Evolutionary conservation across 2,888 invertebrate genomes (phyloP).

Genomic region (Siphonodentalium dalli): DNA sequence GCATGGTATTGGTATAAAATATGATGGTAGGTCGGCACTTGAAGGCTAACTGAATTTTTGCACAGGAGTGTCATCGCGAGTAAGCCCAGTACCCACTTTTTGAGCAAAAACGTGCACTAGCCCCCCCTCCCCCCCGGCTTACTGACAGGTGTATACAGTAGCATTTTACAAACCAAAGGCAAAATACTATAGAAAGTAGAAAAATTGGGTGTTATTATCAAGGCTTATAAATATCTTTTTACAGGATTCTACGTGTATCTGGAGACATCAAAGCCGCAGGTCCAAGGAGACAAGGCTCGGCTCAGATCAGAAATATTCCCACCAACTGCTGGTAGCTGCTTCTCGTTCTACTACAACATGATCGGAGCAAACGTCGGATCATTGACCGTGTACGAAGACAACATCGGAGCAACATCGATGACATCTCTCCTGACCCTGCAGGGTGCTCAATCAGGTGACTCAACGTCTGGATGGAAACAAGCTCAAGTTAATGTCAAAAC

Average conservation of each 20-base stretch:
- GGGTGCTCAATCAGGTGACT: slow-evolving; percentile 31
- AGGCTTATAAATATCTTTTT: slow-evolving; percentile 10
- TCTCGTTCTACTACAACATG: slow-evolving; percentile 54
- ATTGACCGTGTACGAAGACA: slow-evolving; percentile 37
- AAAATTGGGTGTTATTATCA: not conserved
- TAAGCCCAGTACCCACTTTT: no score
- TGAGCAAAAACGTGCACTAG: no score
- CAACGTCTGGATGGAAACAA: slow-evolving; percentile 44
- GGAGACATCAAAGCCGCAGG: slow-evolving; percentile 70
- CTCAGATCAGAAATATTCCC: slow-evolving; percentile 49
- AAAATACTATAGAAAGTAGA: no score
- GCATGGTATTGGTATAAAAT: no score
- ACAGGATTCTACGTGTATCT: slow-evolving; percentile 69
- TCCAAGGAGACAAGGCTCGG: slow-evolving; percentile 70
- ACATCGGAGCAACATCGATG: not conserved
- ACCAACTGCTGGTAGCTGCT: slow-evolving; percentile 30
- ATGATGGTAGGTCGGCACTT: no score
- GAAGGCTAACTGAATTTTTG: no score
- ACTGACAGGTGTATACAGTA: no score
- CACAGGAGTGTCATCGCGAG: no score
- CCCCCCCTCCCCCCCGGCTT: no score
- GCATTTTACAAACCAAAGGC: no score
- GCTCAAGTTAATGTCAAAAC: slow-evolving; percentile 37
- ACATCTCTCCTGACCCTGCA: slow-evolving; percentile 8
- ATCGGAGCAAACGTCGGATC: slow-evolving; percentile 40